Percentiles rank a stretch among this genome's conserved stretches.
Evolutionary conservation across 2,113 vertebrate genomes (phyloP).

Genomic region (Holacanthus passer): DNA sequence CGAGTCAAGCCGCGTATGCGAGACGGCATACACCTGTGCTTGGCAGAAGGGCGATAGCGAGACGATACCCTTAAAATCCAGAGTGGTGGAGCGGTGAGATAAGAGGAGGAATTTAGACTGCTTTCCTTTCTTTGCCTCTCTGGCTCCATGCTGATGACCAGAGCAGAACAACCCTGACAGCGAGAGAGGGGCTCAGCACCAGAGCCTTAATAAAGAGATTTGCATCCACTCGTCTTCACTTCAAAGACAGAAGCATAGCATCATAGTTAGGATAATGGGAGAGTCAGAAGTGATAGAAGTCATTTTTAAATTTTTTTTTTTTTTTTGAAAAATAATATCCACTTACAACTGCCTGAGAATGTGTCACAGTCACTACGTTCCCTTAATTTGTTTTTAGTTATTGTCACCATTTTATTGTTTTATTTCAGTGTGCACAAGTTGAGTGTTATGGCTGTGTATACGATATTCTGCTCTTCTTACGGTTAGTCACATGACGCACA

Average conservation of each 20-base stretch:
- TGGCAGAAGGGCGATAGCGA: constrained; percentile 12
- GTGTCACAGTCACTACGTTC: constrained; percentile 9
- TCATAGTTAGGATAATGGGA: neutral
- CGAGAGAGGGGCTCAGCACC: constrained; percentile 7
- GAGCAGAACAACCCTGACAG: constrained; percentile 24
- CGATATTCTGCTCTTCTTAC: constrained; percentile 23
- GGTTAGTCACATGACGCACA: constrained; percentile 10
- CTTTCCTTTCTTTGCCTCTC: constrained; percentile 22
- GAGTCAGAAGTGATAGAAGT: neutral
- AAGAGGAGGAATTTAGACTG: constrained; percentile 27
- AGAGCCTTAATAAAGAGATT: constrained; percentile 26
- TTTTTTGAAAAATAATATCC: neutral
- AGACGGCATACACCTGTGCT: constrained; percentile 6
- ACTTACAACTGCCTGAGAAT: neutral
- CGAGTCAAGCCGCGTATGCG: neutral
- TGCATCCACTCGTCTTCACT: constrained; percentile 7
- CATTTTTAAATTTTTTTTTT: neutral
- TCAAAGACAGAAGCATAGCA: neutral
- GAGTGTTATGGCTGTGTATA: constrained; percentile 23
- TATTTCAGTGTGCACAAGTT: constrained; percentile 6
- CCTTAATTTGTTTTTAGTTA: neutral
- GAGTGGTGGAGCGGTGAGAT: constrained; percentile 26
- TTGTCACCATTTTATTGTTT: constrained; percentile 23
- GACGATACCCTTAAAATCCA: constrained; percentile 36
- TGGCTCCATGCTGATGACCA: constrained; percentile 35